phyloP scores from a whole-genome alignment of 2,113 vertebrate species.

The Pelusios castaneus region DNA sequence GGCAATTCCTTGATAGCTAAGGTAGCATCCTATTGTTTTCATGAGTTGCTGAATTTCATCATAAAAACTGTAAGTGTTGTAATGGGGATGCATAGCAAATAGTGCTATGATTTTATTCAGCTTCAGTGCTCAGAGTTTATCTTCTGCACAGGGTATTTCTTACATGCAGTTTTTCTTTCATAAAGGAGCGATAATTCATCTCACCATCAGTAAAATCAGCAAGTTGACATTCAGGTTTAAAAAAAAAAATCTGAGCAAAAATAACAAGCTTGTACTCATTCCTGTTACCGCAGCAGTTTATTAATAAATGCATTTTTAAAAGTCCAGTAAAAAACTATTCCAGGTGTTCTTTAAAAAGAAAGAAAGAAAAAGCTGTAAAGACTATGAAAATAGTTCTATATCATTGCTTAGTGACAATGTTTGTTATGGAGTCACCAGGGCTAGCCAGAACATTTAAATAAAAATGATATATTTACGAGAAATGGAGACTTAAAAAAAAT shows the following conservation, averaged over 20 bases:
- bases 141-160: neutral
- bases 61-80: neutral
- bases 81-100: neutral
- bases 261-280: slow-evolving; percentile 25
- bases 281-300: slow-evolving; percentile 45
- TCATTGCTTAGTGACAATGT: slow-evolving; percentile 42
- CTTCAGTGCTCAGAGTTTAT: neutral
- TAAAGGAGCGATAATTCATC: neutral
- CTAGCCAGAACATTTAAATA: slow-evolving; percentile 7
- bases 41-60: neutral
- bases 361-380: slow-evolving; percentile 50
- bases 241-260: slow-evolving; percentile 29
- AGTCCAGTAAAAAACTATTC: neutral
- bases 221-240: neutral
- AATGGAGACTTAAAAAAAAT: neutral
- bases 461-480: neutral
- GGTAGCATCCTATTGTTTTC: neutral
- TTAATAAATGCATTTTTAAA: slow-evolving; percentile 32
- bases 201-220: neutral
- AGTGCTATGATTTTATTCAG: neutral
- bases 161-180: neutral
- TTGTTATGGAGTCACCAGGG: slow-evolving; percentile 63
- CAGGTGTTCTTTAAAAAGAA: neutral
- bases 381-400: slow-evolving; percentile 50
- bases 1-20: neutral